Percentiles rank a stretch among this genome's conserved stretches.
These are phyloP conservation scores for Procambarus virginalis DNA, from an alignment of 1,140 invertebrate species.

Conservation along the genomic window DNA sequence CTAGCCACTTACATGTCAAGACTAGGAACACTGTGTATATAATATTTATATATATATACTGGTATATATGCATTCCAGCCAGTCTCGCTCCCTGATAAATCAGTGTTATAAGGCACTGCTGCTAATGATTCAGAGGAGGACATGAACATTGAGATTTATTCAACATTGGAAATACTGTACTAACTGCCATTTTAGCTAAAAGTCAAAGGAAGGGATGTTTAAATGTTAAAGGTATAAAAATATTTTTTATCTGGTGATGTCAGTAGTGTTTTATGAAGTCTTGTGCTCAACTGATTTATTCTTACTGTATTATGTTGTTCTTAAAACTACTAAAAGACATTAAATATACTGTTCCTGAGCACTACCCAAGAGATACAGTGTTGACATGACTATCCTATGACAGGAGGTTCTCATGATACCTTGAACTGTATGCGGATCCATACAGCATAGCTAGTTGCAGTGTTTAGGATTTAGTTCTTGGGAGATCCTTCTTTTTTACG, in stretches of 20 bases:
- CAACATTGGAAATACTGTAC: background rate
- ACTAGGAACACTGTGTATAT: background rate
- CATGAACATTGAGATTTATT: background rate
- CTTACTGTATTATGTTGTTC: background rate
- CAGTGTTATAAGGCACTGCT: background rate
- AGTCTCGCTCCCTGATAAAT: background rate
- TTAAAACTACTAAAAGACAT: background rate
- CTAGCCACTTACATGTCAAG: background rate
- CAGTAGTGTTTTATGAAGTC: background rate
- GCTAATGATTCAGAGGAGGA: background rate
- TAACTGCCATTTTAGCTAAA: background rate
- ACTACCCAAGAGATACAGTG: background rate
- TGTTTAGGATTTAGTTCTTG: background rate
- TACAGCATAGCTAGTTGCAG: background rate
- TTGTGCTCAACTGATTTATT: background rate
- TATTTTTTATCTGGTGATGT: background rate
- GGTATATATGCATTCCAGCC: conserved; percentile 1
- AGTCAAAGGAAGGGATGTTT: background rate
- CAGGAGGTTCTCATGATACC: background rate
- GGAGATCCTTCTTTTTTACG: too few species aligned
- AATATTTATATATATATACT: too few species aligned
- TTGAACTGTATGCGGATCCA: background rate
- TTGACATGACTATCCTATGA: background rate
- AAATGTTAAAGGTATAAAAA: background rate
- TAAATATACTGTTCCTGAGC: background rate